Percentiles rank a stretch among this genome's conserved stretches.
phyloP scores from a whole-genome alignment of 2,888 invertebrate genomes.

The Oscheius sp. region DNA sequence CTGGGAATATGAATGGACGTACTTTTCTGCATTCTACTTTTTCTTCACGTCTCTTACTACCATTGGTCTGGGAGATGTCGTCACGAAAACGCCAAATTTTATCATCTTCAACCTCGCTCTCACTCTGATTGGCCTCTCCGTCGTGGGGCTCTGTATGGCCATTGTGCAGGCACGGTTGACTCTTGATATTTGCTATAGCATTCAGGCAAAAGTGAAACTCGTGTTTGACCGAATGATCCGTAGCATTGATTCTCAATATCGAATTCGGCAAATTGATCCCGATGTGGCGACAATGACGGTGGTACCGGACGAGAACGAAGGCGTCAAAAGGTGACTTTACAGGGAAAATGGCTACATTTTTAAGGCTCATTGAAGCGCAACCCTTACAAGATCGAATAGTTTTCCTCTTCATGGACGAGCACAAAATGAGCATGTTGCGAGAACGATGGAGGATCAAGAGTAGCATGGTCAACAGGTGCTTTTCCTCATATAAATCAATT shows the following conservation, averaged over 20 bases:
- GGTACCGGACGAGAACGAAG: slow-evolving; percentile 62
- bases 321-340: slow-evolving; percentile 51
- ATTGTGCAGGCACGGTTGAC: slow-evolving; percentile 52
- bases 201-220: slow-evolving; percentile 59
- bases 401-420: slow-evolving; percentile 62
- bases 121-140: slow-evolving; percentile 59
- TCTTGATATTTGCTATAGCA: not conserved
- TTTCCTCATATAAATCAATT: not conserved
- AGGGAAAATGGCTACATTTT: not conserved
- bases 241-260: slow-evolving; percentile 61
- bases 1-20: slow-evolving; percentile 66
- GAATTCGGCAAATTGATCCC: slow-evolving; percentile 59
- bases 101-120: slow-evolving; percentile 62
- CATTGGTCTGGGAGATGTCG: slow-evolving; percentile 64
- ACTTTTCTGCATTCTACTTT: slow-evolving; percentile 65
- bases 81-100: slow-evolving; percentile 63
- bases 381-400: slow-evolving; percentile 58
- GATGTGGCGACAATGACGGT: slow-evolving; percentile 63
- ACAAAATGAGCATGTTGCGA: slow-evolving; percentile 57
- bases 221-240: slow-evolving; percentile 61
- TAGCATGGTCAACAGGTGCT: slow-evolving; percentile 58
- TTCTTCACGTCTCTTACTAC: slow-evolving; percentile 65
- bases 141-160: slow-evolving; percentile 61
- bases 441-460: slow-evolving; percentile 59
- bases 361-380: slow-evolving; percentile 54